These are phyloP conservation scores for Phainopepla nitens DNA, from an alignment of 2,113 vertebrate genomes.

Conservation along the genomic window DNA sequence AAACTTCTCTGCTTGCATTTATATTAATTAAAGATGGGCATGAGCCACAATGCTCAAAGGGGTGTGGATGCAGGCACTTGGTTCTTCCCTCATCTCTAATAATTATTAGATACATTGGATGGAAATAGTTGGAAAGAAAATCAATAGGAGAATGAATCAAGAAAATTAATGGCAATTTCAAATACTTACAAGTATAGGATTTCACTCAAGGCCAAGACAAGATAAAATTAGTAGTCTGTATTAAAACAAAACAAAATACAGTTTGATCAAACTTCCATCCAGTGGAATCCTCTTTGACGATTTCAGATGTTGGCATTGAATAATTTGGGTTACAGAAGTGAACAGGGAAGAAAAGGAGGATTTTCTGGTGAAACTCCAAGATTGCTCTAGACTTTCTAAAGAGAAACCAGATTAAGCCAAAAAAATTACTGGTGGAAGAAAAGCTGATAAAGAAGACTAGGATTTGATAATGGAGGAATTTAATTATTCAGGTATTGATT, in stretches of 20 bases:
- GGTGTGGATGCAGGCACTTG: neutral
- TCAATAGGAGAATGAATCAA: conserved; percentile 61
- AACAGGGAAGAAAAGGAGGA: neutral
- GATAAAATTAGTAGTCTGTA: conserved; percentile 36
- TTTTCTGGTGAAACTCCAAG: neutral
- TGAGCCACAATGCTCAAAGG: neutral
- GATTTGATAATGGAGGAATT: conserved; percentile 48
- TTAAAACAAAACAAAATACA: conserved; percentile 34
- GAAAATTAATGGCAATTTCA: conserved; percentile 57
- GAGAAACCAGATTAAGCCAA: conserved; percentile 25
- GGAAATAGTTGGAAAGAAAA: conserved; percentile 44
- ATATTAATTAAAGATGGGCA: neutral
- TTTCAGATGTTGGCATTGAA: neutral
- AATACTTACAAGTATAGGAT: conserved; percentile 43
- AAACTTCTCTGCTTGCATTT: neutral
- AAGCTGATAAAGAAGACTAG: conserved; percentile 47
- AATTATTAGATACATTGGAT: conserved; percentile 39
- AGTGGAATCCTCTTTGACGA: neutral
- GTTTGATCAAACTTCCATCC: neutral
- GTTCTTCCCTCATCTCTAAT: conserved; percentile 18
- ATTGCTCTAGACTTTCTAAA: neutral
- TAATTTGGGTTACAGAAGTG: neutral
- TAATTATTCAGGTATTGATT: conserved; percentile 63
- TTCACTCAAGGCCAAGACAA: conserved; percentile 35
- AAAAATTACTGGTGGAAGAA: conserved; percentile 32